Base-by-base conservation (phyloP, 2,113 vertebrate genomes). In the Callopanchax toddi region DNA sequence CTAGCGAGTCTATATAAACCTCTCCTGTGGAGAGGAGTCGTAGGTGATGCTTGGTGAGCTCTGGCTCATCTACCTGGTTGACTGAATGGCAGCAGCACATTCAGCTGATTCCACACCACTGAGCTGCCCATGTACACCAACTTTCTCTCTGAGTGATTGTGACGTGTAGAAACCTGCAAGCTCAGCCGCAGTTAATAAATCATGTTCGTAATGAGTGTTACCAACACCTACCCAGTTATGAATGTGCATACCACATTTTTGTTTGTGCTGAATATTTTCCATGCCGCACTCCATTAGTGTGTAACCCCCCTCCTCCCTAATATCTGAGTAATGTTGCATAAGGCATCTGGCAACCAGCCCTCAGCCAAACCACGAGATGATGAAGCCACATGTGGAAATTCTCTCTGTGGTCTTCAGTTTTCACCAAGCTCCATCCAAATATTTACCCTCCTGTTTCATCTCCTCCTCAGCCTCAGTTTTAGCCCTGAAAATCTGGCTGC, bases 331-430 rank as follows among this genome's bases (percentile, higher is more conserved):
- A 43, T 42, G 23, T 72, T 68, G 29, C 48, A 25, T 21, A 52
- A 76, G 46, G 62, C 74, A 51, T 84, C 61, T 73, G 69, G 74
- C 71, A 59, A 39, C 11, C 26, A 60, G 39, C 60, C 55, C 43
- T n/a, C 29, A 23, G 21, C 54, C 32, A 49, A 51, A 46, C 26
- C 66, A 15, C 69, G 45, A 51, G 23, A 22, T 58, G 54, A 71
- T 72, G 39, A 56, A 76, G 50, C 67, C 56, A 82, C 82, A 78
- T 85, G 74, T 86, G 78, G 72, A 73, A 81, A 64, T 71, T 42
- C 66, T 62, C 51, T 65, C 71, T 77, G 70, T 53, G 48, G 43
- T 29, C 26, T 61, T 67, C 40, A 57, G 36, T 76, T 50, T 73
- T 67, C 51, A 63, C 52, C 51, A 29, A 71, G 17, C 58, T 51